These are phyloP conservation scores for Sebastes fasciatus DNA, from an alignment of 2,113 vertebrate species.

Conservation along the genomic window DNA sequence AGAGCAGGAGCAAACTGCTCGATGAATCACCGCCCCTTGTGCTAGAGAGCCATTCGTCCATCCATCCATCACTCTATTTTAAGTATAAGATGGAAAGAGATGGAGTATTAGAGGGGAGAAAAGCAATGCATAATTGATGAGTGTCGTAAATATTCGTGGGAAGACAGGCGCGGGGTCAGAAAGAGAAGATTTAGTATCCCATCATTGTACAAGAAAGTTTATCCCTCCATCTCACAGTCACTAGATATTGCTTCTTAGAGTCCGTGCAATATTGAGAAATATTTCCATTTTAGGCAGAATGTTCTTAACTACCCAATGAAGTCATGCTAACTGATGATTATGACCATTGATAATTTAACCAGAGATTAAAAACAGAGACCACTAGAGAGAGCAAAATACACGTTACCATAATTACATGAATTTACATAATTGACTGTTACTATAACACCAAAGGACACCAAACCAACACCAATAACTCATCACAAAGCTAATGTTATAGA, in stretches of 20 bases:
- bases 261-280: not conserved
- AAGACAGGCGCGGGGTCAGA: slow-evolving; percentile 29
- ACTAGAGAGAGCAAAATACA: too few species aligned
- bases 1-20: slow-evolving; percentile 36
- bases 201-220: slow-evolving; percentile 19
- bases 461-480: too few species aligned
- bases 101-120: slow-evolving; percentile 25
- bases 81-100: slow-evolving; percentile 35
- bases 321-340: slow-evolving; percentile 11
- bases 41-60: slow-evolving; percentile 21
- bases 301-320: not conserved
- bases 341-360: not conserved
- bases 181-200: slow-evolving; percentile 35
- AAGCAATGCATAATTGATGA: slow-evolving; percentile 75
- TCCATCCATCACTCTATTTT: slow-evolving; percentile 44
- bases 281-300: not conserved
- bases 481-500: too few species aligned
- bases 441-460: too few species aligned
- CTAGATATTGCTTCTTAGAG: not conserved
- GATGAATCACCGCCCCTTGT: slow-evolving; percentile 46
- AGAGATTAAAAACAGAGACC: slow-evolving; percentile 3
- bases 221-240: not conserved
- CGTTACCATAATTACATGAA: too few species aligned
- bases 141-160: slow-evolving; percentile 54
- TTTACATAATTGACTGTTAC: too few species aligned